Evolutionary conservation across 2,888 invertebrate species (phyloP).

Genomic region (Odontocolon sp.): DNA sequence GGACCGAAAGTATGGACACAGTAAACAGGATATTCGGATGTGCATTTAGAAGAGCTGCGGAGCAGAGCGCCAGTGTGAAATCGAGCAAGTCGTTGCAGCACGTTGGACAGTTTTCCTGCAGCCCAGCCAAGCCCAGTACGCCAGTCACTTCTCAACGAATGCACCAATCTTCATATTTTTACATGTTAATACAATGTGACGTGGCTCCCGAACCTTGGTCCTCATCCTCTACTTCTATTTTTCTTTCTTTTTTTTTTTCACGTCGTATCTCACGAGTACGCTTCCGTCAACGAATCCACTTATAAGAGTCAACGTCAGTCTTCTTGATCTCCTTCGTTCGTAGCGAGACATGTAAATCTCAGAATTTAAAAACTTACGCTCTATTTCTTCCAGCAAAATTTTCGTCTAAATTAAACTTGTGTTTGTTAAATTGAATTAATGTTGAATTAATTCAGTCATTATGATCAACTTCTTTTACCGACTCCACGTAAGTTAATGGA

Average conservation of each 20-base stretch:
- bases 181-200: conserved; percentile 57
- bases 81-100: background rate
- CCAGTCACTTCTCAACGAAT: conserved; percentile 42
- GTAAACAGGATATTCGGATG: conserved; percentile 66
- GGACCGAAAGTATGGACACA: conserved; percentile 53
- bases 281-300: conserved; percentile 20
- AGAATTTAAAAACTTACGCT: too few species aligned
- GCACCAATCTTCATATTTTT: conserved; percentile 65
- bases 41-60: conserved; percentile 61
- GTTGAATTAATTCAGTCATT: too few species aligned
- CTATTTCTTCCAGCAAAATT: too few species aligned
- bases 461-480: too few species aligned
- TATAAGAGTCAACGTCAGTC: conserved; percentile 9
- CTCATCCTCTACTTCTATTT: conserved; percentile 8
- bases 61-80: conserved; percentile 34
- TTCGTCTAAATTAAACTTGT: too few species aligned
- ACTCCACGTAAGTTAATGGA: too few species aligned
- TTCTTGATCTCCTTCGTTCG: too few species aligned
- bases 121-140: background rate
- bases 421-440: too few species aligned
- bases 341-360: too few species aligned
- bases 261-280: conserved; percentile 39
- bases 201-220: conserved; percentile 21
- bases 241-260: conserved; percentile 21
- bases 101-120: conserved; percentile 40